A percentile compares a stretch with the other conserved stretches of the same genome.
Conservation (phyloP, 2,888 invertebrate genomes). For the Drosophila prostipennis region DNA sequence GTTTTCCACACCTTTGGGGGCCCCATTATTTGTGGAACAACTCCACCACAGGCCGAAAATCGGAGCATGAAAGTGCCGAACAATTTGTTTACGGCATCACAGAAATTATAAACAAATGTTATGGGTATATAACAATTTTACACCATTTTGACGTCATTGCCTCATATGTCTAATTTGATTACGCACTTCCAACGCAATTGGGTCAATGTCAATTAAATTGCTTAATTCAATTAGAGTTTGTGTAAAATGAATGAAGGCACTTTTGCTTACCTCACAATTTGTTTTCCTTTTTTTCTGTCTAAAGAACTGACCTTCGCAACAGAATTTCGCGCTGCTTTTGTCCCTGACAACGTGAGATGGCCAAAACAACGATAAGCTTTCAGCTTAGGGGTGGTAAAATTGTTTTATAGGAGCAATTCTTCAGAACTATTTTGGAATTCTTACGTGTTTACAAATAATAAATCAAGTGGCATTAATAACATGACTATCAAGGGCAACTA, state of each 20-base stretch:
- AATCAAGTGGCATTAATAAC: neutral
- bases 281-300: neutral
- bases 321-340: conserved; percentile 26
- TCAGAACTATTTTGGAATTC: neutral
- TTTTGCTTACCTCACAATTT: conserved; percentile 5
- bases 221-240: conserved; percentile 38
- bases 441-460: conserved; percentile 10
- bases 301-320: conserved; percentile 45
- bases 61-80: conserved; percentile 63
- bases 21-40: conserved; percentile 72
- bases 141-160: conserved; percentile 46
- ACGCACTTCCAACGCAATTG: conserved; percentile 42
- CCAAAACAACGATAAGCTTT: conserved; percentile 34
- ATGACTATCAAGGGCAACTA: neutral
- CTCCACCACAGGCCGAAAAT: conserved; percentile 45
- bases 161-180: conserved; percentile 60
- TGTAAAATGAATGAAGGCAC: neutral
- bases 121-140: conserved; percentile 9
- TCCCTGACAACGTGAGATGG: conserved; percentile 3
- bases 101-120: conserved; percentile 4
- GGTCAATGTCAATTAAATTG: conserved; percentile 61
- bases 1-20: conserved; percentile 53
- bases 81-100: conserved; percentile 35
- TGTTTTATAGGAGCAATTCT: conserved; percentile 9
- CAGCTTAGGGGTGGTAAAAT: neutral